Conservation (phyloP, 2,888 invertebrate species). For the Frankliniella fusca region DNA sequence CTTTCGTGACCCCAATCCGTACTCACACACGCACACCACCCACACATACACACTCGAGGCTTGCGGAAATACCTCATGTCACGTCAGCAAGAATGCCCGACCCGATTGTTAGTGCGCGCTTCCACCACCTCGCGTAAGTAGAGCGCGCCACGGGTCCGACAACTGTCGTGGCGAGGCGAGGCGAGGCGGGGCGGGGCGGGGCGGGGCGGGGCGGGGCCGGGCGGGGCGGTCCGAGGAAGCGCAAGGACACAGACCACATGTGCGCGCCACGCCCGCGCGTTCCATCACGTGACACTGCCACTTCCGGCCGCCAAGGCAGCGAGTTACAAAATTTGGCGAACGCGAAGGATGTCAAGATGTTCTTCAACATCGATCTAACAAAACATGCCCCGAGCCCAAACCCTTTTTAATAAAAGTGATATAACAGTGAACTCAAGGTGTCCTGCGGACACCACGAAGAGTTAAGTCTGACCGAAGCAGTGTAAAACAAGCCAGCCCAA, state of each 20-base stretch:
- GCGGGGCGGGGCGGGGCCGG: background rate
- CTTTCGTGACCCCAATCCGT: too few relatives aligned
- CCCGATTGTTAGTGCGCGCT: background rate
- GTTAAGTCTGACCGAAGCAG: too few relatives aligned
- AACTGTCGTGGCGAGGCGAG: background rate
- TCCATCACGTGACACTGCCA: background rate
- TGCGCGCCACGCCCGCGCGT: slow-evolving; percentile 13
- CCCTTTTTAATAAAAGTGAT: too few relatives aligned
- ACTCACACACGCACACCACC: too few relatives aligned
- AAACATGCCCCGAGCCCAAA: too few relatives aligned
- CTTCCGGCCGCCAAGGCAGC: background rate
- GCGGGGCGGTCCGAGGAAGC: background rate
- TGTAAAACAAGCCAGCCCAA: too few relatives aligned
- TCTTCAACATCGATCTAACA: too few relatives aligned
- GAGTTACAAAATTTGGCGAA: too few relatives aligned
- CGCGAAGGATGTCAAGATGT: too few relatives aligned
- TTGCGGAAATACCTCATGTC: background rate
- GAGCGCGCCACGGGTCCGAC: background rate
- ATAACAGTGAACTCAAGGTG: too few relatives aligned
- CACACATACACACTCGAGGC: background rate
- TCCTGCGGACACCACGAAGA: too few relatives aligned
- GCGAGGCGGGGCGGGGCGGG: background rate
- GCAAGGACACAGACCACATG: slow-evolving; percentile 5
- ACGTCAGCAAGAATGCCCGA: too few relatives aligned
- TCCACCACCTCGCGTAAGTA: background rate